Evolutionary conservation across 2,113 vertebrate species (phyloP), one percentile per base, ranked within the genome.

Genomic region (Ceratotherium simum): DNA sequence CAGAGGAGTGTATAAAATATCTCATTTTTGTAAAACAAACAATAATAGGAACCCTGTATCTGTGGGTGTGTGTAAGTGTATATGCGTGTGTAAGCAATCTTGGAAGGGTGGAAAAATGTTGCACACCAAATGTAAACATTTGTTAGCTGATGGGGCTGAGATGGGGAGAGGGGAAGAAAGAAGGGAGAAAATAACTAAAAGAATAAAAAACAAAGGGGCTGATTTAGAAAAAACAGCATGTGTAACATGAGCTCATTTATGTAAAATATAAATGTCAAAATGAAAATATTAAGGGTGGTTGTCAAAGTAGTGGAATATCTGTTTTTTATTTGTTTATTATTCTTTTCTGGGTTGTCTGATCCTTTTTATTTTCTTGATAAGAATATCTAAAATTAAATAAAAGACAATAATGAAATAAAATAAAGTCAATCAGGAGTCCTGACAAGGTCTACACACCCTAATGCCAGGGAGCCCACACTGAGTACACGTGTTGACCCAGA

Each of bases 381-480:
- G 87, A 90, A 42, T 51, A 42, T 42, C 13, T 51, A 23, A 58
- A 67, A 78, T 72, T 11, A 76, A 78, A 87, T 9, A 23, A 82
- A 79, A 85, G n/a, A 33, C 12, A 78, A 62, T 20, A 8, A 48
- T n/a, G 56, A 31, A 67, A 51, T 13, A 29, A 31, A 67, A 51
- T 13, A 29, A 72, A 91, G 14, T 31, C 13, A 11, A 1, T 27
- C 5, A 27, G 51, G 67, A 56, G 33, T 23, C 2, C n/a, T 17
- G 33, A 25, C 36, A 29, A 25, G 25, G n/a, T 75, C 48, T 79
- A 0, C 25, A 48, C 5, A 17, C 14, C 70, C 7, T 0, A 3
- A 13, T 31, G 11, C 7, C 2, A 36, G 13, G 39, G 48, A n/a
- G 4, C 0, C 1, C 21, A 1, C 2, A 20, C 2, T 4, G 5